These are phyloP conservation scores for Anolis apletophallus DNA, from an alignment of 2,797 vertebrate species.

Conservation along the genomic window DNA sequence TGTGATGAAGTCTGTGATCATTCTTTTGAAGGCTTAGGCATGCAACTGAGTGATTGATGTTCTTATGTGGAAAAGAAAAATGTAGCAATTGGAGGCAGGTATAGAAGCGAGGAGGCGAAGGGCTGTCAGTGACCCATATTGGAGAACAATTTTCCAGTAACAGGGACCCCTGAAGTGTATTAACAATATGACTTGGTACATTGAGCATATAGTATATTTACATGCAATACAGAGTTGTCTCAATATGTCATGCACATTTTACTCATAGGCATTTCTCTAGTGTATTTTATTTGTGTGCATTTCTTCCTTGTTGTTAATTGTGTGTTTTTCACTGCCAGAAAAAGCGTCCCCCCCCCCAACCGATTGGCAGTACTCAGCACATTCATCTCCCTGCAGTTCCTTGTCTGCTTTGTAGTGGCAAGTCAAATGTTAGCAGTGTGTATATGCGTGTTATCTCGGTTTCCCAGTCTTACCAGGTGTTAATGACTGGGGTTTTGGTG, in stretches of 20 bases:
- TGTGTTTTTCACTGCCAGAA: not conserved
- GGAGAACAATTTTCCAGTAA: not conserved
- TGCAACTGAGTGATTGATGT: not conserved
- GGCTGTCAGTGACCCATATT: too few species aligned
- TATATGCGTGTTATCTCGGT: too few species aligned
- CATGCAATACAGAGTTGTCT: not conserved
- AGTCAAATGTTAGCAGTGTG: not conserved
- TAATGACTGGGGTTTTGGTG: too few species aligned
- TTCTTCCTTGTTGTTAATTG: not conserved
- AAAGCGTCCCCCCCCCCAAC: not conserved
- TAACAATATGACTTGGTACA: not conserved
- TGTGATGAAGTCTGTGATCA: not conserved
- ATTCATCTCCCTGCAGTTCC: not conserved
- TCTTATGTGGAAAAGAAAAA: not conserved
- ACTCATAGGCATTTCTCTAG: not conserved
- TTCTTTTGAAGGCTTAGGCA: not conserved
- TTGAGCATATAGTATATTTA: not conserved
- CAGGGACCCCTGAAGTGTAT: not conserved
- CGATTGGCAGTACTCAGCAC: not conserved
- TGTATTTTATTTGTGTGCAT: not conserved
- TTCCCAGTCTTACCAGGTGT: too few species aligned
- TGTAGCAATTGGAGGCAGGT: not conserved
- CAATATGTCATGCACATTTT: not conserved
- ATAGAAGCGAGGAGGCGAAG: not conserved
- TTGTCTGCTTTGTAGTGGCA: not conserved